Conservation (phyloP, 92 coral and sea anemone genomes). For the Epizoanthus ramosus region DNA sequence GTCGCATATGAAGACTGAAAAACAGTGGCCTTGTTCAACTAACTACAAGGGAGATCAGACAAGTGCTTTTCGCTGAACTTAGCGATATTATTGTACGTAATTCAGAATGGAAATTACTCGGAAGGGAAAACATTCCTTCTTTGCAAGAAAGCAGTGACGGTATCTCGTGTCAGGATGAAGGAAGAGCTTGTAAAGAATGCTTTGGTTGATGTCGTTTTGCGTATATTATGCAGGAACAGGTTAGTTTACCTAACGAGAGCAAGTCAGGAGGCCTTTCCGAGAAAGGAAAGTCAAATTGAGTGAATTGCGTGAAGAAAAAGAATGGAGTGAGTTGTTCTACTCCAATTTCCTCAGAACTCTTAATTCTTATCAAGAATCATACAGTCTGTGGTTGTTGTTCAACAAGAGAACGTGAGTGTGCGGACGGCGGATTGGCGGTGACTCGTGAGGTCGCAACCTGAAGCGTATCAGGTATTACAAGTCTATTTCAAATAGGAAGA, state of each 20-base stretch:
- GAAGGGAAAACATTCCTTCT: not conserved
- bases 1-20: not conserved
- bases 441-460: not conserved
- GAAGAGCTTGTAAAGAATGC: not conserved
- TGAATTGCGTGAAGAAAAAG: not conserved
- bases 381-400: too few relatives aligned
- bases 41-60: not conserved
- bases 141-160: not conserved
- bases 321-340: not conserved
- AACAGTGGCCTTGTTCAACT: not conserved
- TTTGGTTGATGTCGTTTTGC: not conserved
- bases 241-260: not conserved
- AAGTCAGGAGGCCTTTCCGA: not conserved
- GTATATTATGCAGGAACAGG: not conserved
- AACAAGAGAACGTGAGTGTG: too few relatives aligned
- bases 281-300: not conserved
- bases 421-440: not conserved
- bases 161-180: not conserved
- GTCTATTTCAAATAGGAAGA: not conserved
- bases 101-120: not conserved
- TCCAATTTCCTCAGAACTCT: not conserved
- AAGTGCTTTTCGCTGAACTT: not conserved
- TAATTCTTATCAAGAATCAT: not conserved
- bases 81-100: not conserved
- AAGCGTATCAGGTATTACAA: not conserved